Percentiles rank a stretch among this genome's conserved stretches.
phyloP scores from a whole-genome alignment of 37 sponge, comb jelly and placozoan genomes.

The Beroe forskalii region DNA sequence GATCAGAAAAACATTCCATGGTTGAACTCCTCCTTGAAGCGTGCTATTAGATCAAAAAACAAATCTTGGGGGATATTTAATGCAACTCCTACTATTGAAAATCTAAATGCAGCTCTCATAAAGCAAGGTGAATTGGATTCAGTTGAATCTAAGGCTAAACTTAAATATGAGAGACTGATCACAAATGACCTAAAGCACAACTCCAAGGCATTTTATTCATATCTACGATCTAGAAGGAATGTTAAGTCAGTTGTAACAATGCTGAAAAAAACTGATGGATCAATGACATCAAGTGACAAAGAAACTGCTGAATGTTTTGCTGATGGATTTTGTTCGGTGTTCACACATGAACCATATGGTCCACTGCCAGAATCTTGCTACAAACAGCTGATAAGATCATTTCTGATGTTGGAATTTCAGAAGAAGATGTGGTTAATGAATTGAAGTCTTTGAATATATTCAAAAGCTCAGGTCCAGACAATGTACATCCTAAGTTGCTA shows the following conservation, averaged over 20 bases:
- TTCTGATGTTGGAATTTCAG: too few relatives aligned
- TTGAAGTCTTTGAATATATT: too few relatives aligned
- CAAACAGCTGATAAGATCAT: too few relatives aligned
- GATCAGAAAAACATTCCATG: too few relatives aligned
- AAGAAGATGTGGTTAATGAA: too few relatives aligned
- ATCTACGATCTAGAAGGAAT: not conserved
- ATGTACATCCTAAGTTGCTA: too few relatives aligned
- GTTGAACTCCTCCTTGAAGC: too few relatives aligned
- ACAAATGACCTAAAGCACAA: constrained; percentile 3
- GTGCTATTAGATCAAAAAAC: too few relatives aligned
- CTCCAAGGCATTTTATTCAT: not conserved
- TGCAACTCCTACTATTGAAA: not conserved
- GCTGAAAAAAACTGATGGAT: not conserved
- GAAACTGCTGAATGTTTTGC: constrained; percentile 18
- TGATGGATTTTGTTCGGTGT: not conserved
- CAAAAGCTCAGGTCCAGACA: too few relatives aligned
- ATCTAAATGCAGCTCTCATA: not conserved
- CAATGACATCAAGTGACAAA: not conserved
- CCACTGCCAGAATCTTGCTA: too few relatives aligned
- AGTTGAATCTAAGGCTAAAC: not conserved
- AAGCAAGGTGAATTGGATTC: not conserved
- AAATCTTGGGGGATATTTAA: not conserved
- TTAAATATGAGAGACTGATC: not conserved
- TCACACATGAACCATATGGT: not conserved
- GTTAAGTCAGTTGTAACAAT: constrained; percentile 15